Percentiles rank a stretch among this genome's conserved stretches.
phyloP scores from a whole-genome alignment of 2,113 vertebrate species.

The Podiceps cristatus region DNA sequence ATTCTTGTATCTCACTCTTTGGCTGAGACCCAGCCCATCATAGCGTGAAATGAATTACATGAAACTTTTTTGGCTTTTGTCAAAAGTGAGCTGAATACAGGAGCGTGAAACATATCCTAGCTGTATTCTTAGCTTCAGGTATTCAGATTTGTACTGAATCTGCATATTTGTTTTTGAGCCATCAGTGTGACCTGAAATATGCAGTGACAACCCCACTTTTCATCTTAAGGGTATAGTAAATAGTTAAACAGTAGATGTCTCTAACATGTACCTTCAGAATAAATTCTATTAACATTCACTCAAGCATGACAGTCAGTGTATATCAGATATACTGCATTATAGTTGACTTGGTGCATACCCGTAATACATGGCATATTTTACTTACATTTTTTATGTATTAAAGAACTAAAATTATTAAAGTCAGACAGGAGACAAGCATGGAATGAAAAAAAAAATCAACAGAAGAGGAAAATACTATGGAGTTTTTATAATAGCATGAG shows the following conservation, averaged over 20 bases:
- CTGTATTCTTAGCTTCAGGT: constrained; percentile 69
- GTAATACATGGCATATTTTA: constrained; percentile 84
- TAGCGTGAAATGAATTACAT: constrained; percentile 81
- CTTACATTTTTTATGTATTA: constrained; percentile 82
- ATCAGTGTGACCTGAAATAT: constrained; percentile 72
- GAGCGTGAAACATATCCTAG: constrained; percentile 49
- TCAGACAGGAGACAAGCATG: constrained; percentile 76
- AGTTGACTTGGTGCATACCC: constrained; percentile 82
- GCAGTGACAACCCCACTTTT: constrained; percentile 75
- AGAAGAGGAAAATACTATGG: constrained; percentile 71
- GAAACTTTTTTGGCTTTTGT: constrained; percentile 80
- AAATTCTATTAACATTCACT: constrained; percentile 86
- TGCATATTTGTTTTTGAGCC: constrained; percentile 75
- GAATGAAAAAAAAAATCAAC: constrained; percentile 69
- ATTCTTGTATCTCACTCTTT: constrained; percentile 76
- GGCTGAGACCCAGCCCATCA: constrained; percentile 77
- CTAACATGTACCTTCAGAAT: constrained; percentile 83
- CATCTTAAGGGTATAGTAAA: constrained; percentile 81
- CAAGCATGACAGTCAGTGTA: constrained; percentile 84
- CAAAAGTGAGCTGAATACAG: constrained; percentile 74
- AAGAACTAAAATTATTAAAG: constrained; percentile 83
- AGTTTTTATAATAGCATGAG: constrained; percentile 75
- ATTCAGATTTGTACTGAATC: constrained; percentile 65
- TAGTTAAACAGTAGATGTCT: constrained; percentile 83
- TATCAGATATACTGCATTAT: constrained; percentile 86